Conservation (phyloP, 92 coral and sea anemone genomes). For the Phenganax marumi region DNA sequence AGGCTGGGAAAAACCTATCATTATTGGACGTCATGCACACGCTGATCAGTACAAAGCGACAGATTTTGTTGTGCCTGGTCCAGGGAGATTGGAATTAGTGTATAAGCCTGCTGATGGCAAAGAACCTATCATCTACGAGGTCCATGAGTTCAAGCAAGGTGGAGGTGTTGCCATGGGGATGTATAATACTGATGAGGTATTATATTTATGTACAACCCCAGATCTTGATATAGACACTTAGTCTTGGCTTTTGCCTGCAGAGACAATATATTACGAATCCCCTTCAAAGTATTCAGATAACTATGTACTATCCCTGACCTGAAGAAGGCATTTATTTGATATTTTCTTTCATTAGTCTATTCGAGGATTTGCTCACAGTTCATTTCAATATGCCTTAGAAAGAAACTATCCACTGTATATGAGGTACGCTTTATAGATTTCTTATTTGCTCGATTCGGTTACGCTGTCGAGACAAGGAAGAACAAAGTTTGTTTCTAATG, state of each 20-base stretch:
- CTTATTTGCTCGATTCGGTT: too few species aligned
- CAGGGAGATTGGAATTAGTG: constrained; percentile 72
- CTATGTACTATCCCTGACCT: neutral
- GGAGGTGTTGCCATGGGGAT: constrained; percentile 97
- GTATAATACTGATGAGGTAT: constrained; percentile 95
- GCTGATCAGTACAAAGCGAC: constrained; percentile 99
- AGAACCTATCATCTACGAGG: constrained; percentile 67
- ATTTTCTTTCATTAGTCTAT: constrained; percentile 65
- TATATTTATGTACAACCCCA: neutral
- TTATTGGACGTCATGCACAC: constrained; percentile 99
- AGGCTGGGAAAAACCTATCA: constrained; percentile 95
- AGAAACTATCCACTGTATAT: constrained; percentile 89
- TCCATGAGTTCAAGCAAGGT: constrained; percentile 69
- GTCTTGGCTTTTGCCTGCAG: too few species aligned
- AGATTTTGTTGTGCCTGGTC: constrained; percentile 93
- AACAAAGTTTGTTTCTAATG: neutral
- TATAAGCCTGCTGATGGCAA: constrained; percentile 90
- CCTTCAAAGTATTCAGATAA: too few species aligned
- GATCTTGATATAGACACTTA: too few species aligned
- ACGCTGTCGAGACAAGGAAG: neutral
- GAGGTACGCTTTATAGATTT: constrained; percentile 64
- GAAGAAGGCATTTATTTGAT: neutral
- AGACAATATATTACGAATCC: too few species aligned
- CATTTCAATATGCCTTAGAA: constrained; percentile 83
- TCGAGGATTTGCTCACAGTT: constrained; percentile 93